These are phyloP conservation scores for Martes martes DNA, from an alignment of 2,113 vertebrate genomes.

Conservation along the genomic window DNA sequence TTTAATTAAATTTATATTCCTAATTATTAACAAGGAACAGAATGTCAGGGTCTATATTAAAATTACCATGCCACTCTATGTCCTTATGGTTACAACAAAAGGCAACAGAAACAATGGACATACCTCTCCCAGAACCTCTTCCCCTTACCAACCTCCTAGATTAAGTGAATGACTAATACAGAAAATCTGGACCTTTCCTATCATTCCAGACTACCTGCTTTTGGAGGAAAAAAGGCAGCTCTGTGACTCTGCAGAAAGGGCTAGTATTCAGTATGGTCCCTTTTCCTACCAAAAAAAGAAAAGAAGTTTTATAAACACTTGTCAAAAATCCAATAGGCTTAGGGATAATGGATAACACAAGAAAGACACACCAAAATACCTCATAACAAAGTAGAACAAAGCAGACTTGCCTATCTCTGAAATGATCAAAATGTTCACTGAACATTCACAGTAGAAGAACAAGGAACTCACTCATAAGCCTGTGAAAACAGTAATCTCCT, in stretches of 20 bases:
- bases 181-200: slow-evolving; percentile 9
- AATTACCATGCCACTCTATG: neutral
- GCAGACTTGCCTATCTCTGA: neutral
- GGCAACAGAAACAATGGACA: neutral
- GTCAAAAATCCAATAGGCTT: slow-evolving; percentile 1
- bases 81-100: slow-evolving; percentile 42
- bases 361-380: neutral
- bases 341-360: slow-evolving; percentile 16
- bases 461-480: neutral
- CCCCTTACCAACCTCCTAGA: neutral
- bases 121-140: neutral
- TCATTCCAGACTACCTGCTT: slow-evolving; percentile 41
- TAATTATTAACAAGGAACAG: neutral
- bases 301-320: neutral
- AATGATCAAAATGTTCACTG: neutral
- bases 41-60: neutral
- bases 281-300: neutral
- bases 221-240: neutral
- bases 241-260: neutral
- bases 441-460: neutral
- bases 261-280: slow-evolving; percentile 17
- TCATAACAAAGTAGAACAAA: slow-evolving; percentile 27
- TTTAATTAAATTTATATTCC: slow-evolving; percentile 33
- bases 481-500: neutral
- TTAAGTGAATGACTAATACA: slow-evolving; percentile 6